Evolutionary conservation across 2,113 vertebrate species (phyloP).

Genomic region (Melanerpes formicivorus): DNA sequence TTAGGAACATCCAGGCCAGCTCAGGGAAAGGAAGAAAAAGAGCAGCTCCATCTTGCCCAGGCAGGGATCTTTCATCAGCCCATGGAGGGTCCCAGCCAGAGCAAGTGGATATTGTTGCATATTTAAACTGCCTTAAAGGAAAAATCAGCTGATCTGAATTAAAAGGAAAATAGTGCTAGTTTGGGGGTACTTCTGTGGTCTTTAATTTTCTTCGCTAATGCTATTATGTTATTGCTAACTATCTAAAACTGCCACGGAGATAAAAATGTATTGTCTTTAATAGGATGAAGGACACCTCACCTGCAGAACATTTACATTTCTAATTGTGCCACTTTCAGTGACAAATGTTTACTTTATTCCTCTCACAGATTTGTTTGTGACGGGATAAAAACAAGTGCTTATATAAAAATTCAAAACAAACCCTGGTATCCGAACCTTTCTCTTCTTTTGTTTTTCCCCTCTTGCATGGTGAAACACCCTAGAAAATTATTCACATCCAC

Average conservation of each 20-base stretch:
- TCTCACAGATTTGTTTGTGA: neutral
- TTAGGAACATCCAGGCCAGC: neutral
- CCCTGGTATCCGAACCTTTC: neutral
- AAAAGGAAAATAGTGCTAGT: neutral
- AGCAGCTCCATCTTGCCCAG: fast-evolving
- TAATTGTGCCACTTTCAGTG: neutral
- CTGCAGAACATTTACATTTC: neutral
- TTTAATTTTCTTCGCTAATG: neutral
- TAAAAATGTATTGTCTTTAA: neutral
- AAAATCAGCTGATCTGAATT: neutral
- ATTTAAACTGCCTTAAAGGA: neutral
- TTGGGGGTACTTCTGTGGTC: neutral
- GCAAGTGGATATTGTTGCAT: fast-evolving
- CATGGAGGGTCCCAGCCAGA: neutral
- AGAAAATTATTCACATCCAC: neutral
- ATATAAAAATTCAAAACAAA: neutral
- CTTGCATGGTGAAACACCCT: fast-evolving
- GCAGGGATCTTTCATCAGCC: no score
- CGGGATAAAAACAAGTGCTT: neutral
- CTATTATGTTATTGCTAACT: neutral
- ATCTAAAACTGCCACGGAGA: neutral
- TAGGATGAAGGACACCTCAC: neutral
- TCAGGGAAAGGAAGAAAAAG: neutral
- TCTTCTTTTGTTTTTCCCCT: neutral
- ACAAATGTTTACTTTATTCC: neutral